Conservation (phyloP, 92 coral and sea anemone genomes). For the Zoanthus sociatus region DNA sequence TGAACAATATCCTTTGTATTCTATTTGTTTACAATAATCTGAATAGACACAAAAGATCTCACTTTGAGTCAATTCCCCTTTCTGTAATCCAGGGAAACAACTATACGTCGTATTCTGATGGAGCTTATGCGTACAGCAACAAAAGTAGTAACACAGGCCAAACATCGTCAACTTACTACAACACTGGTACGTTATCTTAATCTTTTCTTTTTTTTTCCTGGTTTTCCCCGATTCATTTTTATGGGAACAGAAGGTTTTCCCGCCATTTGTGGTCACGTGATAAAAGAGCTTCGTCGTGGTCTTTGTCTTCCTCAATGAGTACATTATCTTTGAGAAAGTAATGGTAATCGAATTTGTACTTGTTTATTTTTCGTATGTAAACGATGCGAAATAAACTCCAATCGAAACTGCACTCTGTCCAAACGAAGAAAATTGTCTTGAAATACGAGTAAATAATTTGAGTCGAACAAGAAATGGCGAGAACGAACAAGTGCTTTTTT, state of each 20-base stretch:
- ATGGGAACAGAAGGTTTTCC: not conserved
- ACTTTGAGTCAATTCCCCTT: not conserved
- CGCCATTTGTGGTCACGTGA: conserved; percentile 4
- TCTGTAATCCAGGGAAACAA: conserved; percentile 11
- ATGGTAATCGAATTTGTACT: too few relatives aligned
- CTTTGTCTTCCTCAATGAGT: too few relatives aligned
- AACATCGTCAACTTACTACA: conserved; percentile 34
- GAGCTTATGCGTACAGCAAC: conserved; percentile 28
- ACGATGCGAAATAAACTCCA: too few relatives aligned
- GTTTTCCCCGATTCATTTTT: not conserved
- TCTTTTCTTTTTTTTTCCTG: not conserved
- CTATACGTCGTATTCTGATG: conserved; percentile 21
- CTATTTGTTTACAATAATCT: not conserved
- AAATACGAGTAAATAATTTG: too few relatives aligned
- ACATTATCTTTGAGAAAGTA: too few relatives aligned
- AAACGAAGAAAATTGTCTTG: too few relatives aligned
- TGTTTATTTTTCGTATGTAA: too few relatives aligned
- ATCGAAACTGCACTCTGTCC: too few relatives aligned
- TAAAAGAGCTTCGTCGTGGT: not conserved
- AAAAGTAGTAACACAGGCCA: conserved; percentile 7
- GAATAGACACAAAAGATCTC: not conserved
- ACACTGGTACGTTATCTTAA: conserved; percentile 21
- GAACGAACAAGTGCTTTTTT: too few relatives aligned
- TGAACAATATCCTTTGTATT: not conserved
- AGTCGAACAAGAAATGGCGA: too few relatives aligned